Conservation (phyloP, 2,113 vertebrate species). For the Lophochroa leadbeateri region DNA sequence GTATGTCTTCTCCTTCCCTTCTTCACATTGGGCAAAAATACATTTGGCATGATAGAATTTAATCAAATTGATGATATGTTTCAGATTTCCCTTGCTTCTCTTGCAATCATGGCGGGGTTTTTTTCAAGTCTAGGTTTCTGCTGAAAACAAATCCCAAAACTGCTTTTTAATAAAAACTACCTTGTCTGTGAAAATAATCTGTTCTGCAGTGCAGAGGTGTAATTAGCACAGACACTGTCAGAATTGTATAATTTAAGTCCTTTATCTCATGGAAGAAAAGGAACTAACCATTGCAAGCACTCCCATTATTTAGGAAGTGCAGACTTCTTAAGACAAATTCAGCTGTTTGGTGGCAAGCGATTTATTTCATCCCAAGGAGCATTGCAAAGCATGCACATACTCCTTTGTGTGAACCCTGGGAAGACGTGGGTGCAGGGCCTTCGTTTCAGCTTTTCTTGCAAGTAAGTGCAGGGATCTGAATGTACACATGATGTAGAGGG, state of each 20-base stretch:
- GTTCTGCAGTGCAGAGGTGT: not conserved
- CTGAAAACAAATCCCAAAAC: not conserved
- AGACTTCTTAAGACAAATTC: not conserved
- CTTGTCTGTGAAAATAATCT: not conserved
- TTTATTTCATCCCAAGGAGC: not conserved
- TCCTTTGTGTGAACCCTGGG: not conserved
- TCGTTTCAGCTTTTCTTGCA: not conserved
- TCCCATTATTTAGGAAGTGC: not conserved
- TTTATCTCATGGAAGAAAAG: not conserved
- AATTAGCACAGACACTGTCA: not conserved
- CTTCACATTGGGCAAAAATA: not conserved
- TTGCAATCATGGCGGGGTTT: not conserved
- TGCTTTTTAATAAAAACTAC: not conserved
- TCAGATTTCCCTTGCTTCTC: not conserved
- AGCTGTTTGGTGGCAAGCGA: not conserved
- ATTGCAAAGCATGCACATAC: not conserved
- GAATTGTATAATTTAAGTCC: not conserved
- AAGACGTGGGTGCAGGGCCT: not conserved
- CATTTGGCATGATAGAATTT: not conserved
- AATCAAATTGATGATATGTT: not conserved
- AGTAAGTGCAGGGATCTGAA: not conserved
- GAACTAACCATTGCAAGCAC: not conserved
- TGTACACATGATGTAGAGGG: too few species aligned
- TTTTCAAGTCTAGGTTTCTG: not conserved
- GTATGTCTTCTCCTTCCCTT: not conserved